Evolutionary conservation across 2,888 invertebrate genomes (phyloP).

Genomic region (Sesia apiformis): DNA sequence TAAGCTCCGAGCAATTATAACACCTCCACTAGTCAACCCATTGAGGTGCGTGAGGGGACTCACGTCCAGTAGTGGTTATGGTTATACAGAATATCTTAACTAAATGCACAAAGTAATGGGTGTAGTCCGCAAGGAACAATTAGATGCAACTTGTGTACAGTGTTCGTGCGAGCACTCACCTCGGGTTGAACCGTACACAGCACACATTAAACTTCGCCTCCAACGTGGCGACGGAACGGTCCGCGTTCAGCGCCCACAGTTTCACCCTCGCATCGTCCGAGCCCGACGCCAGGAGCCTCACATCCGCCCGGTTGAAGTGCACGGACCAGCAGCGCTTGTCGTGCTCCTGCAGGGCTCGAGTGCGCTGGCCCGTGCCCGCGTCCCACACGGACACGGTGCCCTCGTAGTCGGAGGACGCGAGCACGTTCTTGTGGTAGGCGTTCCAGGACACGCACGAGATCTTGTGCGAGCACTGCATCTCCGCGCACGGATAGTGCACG

Average conservation of each 20-base stretch:
- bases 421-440: slow-evolving; percentile 88
- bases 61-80: no score
- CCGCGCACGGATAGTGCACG: slow-evolving; percentile 92
- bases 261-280: slow-evolving; percentile 95
- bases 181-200: slow-evolving; percentile 84
- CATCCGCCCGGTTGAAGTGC: slow-evolving; percentile 94
- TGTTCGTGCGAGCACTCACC: slow-evolving; percentile 2
- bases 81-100: no score
- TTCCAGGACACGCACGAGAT: slow-evolving; percentile 97
- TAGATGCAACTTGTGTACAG: slow-evolving; percentile 41
- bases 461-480: slow-evolving; percentile 94
- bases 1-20: no score
- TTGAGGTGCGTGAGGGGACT: no score
- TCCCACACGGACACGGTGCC: slow-evolving; percentile 96
- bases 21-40: no score
- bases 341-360: slow-evolving; percentile 83
- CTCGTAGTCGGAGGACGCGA: slow-evolving; percentile 96
- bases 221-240: slow-evolving; percentile 86
- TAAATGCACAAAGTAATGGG: no score
- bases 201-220: slow-evolving; percentile 97
- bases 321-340: slow-evolving; percentile 97
- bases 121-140: no score
- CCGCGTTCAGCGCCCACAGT: slow-evolving; percentile 91
- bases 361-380: slow-evolving; percentile 83
- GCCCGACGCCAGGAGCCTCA: slow-evolving; percentile 91